Evolutionary conservation across 2,113 vertebrate species (phyloP).

Genomic region (Crotalus helleri): DNA sequence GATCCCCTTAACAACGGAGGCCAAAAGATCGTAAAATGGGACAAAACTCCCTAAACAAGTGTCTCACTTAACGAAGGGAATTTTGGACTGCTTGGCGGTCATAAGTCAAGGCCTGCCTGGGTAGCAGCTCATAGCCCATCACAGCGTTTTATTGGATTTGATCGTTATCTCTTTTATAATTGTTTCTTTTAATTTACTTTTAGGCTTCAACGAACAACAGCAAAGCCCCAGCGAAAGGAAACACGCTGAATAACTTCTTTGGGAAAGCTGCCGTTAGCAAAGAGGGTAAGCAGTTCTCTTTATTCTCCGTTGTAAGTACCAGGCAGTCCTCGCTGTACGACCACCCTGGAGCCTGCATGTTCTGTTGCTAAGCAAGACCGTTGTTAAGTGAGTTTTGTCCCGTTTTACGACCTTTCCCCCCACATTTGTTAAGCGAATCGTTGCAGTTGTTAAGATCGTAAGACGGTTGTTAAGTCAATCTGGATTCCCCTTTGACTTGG

Average conservation of each 20-base stretch:
- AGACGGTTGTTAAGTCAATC: too few relatives aligned
- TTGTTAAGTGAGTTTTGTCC: background rate
- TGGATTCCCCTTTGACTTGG: background rate
- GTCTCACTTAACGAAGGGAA: too few relatives aligned
- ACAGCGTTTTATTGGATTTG: too few relatives aligned
- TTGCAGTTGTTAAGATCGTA: background rate
- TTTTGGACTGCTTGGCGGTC: too few relatives aligned
- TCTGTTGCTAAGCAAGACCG: background rate
- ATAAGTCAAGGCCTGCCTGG: too few relatives aligned
- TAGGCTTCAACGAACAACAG: conserved; percentile 77
- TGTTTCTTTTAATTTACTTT: conserved; percentile 53
- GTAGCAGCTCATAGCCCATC: too few relatives aligned
- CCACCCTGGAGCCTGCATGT: accelerated
- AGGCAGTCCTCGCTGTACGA: background rate
- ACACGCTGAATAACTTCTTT: conserved; percentile 83
- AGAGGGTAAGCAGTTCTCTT: conserved; percentile 43
- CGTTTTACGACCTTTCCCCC: background rate
- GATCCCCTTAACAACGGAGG: too few relatives aligned
- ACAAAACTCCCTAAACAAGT: too few relatives aligned
- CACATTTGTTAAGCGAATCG: background rate
- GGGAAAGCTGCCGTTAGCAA: conserved; percentile 84
- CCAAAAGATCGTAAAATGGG: too few relatives aligned
- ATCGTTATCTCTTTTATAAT: background rate
- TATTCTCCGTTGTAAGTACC: background rate
- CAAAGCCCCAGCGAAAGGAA: conserved; percentile 75